Conservation (phyloP, 2,113 vertebrate species). For the Mormyrus iriodes region DNA sequence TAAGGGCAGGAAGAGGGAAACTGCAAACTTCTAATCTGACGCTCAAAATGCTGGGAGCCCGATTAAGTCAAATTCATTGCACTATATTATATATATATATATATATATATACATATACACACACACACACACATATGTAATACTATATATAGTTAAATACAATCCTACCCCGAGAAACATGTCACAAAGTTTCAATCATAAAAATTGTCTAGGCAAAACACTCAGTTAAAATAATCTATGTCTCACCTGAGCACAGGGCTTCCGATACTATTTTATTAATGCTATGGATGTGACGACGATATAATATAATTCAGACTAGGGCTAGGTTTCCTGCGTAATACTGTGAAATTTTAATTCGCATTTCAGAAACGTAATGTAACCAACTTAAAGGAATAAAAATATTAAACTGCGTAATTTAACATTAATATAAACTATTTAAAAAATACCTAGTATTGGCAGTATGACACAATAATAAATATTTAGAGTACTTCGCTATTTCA, state of each 20-base stretch:
- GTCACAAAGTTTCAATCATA: not conserved
- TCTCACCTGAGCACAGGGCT: not conserved
- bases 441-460: not conserved
- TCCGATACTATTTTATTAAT: not conserved
- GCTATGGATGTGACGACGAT: not conserved
- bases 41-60: not conserved
- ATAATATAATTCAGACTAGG: not conserved
- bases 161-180: not conserved
- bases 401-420: not conserved
- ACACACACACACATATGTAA: too few species aligned
- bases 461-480: not conserved
- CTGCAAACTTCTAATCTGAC: not conserved
- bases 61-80: not conserved
- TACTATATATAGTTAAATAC: not conserved
- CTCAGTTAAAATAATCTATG: not conserved
- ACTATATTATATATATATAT: not conserved
- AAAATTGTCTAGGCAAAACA: not conserved
- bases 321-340: not conserved
- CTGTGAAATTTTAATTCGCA: not conserved
- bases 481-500: not conserved
- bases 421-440: not conserved
- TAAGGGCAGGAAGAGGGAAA: not conserved
- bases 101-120: too few species aligned
- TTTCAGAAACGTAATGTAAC: not conserved
- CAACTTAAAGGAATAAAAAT: not conserved